Conservation (phyloP, 2,888 invertebrate species). For the Microctonus brassicae region DNA sequence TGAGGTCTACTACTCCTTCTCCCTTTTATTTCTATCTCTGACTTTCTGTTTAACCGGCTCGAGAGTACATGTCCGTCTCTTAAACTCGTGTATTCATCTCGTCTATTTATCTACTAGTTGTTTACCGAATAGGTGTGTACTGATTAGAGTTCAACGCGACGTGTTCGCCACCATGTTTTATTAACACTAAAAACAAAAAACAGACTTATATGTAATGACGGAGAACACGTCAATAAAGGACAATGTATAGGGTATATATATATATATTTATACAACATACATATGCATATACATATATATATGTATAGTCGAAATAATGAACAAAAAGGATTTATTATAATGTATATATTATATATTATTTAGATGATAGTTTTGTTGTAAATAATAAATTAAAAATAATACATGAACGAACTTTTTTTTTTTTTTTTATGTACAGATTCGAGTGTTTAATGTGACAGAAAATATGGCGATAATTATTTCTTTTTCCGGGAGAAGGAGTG, state of each 20-base stretch:
- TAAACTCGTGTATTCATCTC: constrained; percentile 56
- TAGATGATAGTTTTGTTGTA: constrained; percentile 57
- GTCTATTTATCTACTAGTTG: constrained; percentile 62
- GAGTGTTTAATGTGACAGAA: constrained; percentile 18
- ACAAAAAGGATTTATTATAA: constrained; percentile 27
- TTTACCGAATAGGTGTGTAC: constrained; percentile 50
- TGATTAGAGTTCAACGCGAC: constrained; percentile 25
- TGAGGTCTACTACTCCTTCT: constrained; percentile 32
- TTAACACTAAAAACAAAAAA: neutral
- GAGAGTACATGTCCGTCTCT: constrained; percentile 58
- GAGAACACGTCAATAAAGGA: constrained; percentile 7
- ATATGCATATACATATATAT: neutral
- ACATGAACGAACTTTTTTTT: constrained; percentile 2
- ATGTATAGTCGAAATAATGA: constrained; percentile 3
- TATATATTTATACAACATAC: constrained; percentile 1
- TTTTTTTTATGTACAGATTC: constrained; percentile 32
- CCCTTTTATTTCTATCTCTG: constrained; percentile 31
- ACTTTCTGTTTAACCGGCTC: constrained; percentile 35
- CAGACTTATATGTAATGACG: neutral
- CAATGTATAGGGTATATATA: constrained; percentile 49
- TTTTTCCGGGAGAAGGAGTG: constrained; percentile 29
- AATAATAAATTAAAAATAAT: constrained; percentile 45
- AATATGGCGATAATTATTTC: neutral
- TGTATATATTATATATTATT: constrained; percentile 42
- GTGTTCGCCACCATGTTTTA: constrained; percentile 12